Evolutionary conservation across 2,888 invertebrate genomes (phyloP), one percentile per base, ranked within the genome.

Genomic region (Portevinia maculata): DNA sequence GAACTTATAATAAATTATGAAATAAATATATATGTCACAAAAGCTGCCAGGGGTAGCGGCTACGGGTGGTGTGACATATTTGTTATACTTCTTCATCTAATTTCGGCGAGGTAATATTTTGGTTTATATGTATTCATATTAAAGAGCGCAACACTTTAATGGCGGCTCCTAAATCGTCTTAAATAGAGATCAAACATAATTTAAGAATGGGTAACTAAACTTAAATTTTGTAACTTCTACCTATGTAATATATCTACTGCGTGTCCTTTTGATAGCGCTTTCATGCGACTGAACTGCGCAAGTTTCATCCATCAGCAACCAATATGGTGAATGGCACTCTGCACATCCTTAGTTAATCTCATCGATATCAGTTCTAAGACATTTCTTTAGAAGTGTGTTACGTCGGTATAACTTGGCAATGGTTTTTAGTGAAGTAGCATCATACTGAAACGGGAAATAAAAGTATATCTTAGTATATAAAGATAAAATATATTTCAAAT

Each of bases 301-400:
- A 50, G 62, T 15, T 62, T 48, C 48, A 37, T 50, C 50, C 69
- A 60, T 48, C 34, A 69, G 13, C 53, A 55, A 19, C 17, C 44
- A 69, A 32, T 48, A 39, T 37, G 44, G 53, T 30, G 41, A 48
- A 59, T 59, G 59, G 21, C 62, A 62, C 76, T 64, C 55, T 17
- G 19, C 50, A 48, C 62, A 62, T 64, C 62, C 41, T 64, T 30
- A 44, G 39, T 3, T 39, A 70, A 50, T 62, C 50, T 78, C 55
- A 41, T 70, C 41, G 50, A 78, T 50, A 55, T 55, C 76, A 78
- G 70, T 78, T 62, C 19, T 19, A 62, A 62, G 53, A 64, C 48
- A 53, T 78, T 32, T 50, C 41, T 62, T 60, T 44, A 15, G 50
- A 46, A 46, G 39, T 41, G 32, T 21, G 48, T 48, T 48, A 13